Conservation (phyloP, 1,140 invertebrate species). For the Atta cephalotes region DNA sequence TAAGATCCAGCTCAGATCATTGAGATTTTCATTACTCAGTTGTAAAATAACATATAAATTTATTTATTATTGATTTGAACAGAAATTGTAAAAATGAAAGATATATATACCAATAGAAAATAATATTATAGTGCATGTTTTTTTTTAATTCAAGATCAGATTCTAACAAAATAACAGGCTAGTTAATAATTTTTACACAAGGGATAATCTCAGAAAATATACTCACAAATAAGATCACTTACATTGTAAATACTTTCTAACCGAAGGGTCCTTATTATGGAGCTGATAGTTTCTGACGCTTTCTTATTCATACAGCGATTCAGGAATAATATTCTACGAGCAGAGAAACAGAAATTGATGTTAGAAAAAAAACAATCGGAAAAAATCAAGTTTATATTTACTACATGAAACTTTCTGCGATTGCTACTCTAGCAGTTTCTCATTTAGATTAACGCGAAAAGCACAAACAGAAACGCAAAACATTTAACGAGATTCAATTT, state of each 20-base stretch:
- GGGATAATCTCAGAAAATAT: neutral
- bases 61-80: neutral
- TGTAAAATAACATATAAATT: neutral
- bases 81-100: neutral
- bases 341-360: neutral
- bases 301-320: slow-evolving; percentile 87
- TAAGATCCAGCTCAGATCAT: no score
- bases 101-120: neutral
- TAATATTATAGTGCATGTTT: neutral
- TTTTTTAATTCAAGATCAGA: neutral
- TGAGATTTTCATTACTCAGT: no score
- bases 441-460: slow-evolving; percentile 1
- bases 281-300: slow-evolving; percentile 81
- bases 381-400: neutral
- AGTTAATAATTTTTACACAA: neutral
- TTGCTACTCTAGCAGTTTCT: neutral
- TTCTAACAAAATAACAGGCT: neutral
- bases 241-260: slow-evolving; percentile 87
- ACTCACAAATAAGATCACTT: slow-evolving; percentile 63
- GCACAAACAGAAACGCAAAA: neutral
- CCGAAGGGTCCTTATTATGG: slow-evolving; percentile 86
- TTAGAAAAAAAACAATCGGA: neutral
- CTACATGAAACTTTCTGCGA: no score
- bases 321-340: slow-evolving; percentile 72
- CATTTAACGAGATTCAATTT: neutral